A percentile compares a stretch with the other conserved stretches of the same genome.
Evolutionary conservation across 2,113 vertebrate species (phyloP).

Genomic region (Regulus satrapa): DNA sequence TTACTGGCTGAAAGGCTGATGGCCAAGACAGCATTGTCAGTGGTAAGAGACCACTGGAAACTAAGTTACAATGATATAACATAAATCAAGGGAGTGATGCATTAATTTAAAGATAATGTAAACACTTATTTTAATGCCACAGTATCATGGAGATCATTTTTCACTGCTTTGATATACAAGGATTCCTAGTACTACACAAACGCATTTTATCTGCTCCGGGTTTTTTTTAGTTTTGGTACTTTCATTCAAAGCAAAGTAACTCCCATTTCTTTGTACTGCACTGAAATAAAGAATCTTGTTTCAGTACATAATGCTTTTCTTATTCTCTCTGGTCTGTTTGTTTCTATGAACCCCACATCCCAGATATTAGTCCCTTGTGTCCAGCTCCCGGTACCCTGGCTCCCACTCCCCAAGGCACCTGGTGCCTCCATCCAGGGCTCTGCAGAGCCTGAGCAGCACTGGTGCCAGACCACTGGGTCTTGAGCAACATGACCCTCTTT

Average conservation of each 20-base stretch:
- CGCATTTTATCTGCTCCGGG: conserved; percentile 3
- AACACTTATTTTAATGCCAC: conserved; percentile 50
- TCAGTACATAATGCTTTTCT: conserved; percentile 16
- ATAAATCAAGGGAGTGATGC: not conserved
- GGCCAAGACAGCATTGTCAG: not conserved
- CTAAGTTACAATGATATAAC: not conserved
- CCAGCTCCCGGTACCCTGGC: not conserved
- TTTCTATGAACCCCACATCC: not conserved
- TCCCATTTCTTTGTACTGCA: conserved; percentile 61
- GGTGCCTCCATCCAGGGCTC: not conserved
- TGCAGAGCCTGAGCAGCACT: not conserved
- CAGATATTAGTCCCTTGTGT: not conserved
- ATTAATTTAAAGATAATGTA: conserved; percentile 22
- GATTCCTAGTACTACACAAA: conserved; percentile 16
- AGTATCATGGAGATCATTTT: not conserved
- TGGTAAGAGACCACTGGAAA: not conserved
- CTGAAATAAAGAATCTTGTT: conserved; percentile 63
- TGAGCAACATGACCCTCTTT: not conserved
- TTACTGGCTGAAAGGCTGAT: not conserved
- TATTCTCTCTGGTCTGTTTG: not conserved
- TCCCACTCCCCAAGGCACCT: not conserved
- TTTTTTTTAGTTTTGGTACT: conserved; percentile 23
- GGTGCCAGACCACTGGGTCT: not conserved
- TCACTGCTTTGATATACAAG: conserved; percentile 47
- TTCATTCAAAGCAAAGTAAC: conserved; percentile 18